These are phyloP conservation scores for Lucilia cuprina DNA, from an alignment of 1,140 invertebrate genomes.

Conservation along the genomic window DNA sequence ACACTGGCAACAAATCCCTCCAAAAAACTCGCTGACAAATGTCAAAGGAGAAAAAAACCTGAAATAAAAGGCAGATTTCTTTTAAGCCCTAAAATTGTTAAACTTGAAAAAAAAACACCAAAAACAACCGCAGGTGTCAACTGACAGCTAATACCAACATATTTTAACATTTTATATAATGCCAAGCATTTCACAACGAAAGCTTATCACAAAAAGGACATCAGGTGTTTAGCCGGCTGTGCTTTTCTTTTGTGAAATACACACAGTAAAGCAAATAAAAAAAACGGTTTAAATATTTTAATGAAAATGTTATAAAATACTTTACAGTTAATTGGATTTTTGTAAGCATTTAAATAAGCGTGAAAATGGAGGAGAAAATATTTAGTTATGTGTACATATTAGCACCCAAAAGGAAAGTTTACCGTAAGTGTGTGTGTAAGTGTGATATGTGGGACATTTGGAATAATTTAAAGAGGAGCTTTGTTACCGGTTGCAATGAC, in stretches of 20 bases:
- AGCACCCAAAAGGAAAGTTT: not conserved
- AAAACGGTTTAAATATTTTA: conserved; percentile 13
- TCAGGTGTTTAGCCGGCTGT: conserved; percentile 17
- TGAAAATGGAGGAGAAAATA: not conserved
- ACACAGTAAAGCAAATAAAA: not conserved
- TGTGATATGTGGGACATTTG: not conserved
- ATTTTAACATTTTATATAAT: conserved; percentile 9
- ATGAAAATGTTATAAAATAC: conserved; percentile 20
- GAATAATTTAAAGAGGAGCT: not conserved
- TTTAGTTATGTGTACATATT: not conserved
- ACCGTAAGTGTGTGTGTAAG: not conserved
- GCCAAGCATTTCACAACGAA: not conserved
- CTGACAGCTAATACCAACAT: conserved; percentile 25
- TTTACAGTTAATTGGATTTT: conserved; percentile 31
- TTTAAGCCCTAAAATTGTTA: not conserved
- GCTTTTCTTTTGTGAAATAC: not conserved
- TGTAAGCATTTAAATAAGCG: not conserved
- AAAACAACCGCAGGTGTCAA: conserved; percentile 23
- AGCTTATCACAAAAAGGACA: conserved; percentile 28
- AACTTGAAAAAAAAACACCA: not conserved
- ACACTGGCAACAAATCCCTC: not conserved
- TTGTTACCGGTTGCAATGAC: not conserved
- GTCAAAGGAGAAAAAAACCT: not conserved
- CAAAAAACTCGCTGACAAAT: not conserved
- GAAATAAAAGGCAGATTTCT: not conserved